A percentile compares a stretch with the other conserved stretches of the same genome.
These are phyloP conservation scores for Atrina japonica DNA, from an alignment of 2,888 invertebrate species.

Conservation along the genomic window DNA sequence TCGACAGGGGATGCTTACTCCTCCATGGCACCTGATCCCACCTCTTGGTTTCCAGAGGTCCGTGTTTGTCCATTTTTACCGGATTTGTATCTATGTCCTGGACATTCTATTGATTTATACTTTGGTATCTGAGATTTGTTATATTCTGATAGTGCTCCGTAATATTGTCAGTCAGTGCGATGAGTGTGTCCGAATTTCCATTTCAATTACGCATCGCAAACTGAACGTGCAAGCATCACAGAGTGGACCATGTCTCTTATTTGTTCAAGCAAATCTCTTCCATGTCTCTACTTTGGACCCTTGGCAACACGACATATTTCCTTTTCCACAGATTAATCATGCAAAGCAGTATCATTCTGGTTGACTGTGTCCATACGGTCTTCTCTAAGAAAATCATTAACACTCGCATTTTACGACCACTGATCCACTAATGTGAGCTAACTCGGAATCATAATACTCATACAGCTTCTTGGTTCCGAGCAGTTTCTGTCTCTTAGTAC, in stretches of 20 bases:
- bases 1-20: no score
- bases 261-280: slow-evolving; percentile 13
- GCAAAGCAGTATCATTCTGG: slow-evolving; percentile 35
- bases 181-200: neutral
- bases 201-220: slow-evolving; percentile 14
- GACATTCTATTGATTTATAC: no score
- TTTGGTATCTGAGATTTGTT: no score
- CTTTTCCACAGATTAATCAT: slow-evolving; percentile 26
- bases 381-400: slow-evolving; percentile 25
- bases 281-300: neutral
- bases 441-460: slow-evolving; percentile 19
- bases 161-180: neutral
- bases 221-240: slow-evolving; percentile 18
- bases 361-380: slow-evolving; percentile 8
- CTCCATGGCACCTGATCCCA: no score
- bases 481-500: slow-evolving; percentile 24
- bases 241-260: slow-evolving; percentile 22
- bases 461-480: slow-evolving; percentile 21
- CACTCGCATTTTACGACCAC: slow-evolving; percentile 22
- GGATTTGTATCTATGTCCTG: no score
- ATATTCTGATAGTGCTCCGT: slow-evolving; percentile 5
- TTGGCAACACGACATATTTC: neutral
- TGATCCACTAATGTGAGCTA: slow-evolving; percentile 13
- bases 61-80: no score
- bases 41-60: neutral